These are phyloP conservation scores for Drosophila acutilabella DNA, from an alignment of 2,888 invertebrate genomes.

Conservation along the genomic window DNA sequence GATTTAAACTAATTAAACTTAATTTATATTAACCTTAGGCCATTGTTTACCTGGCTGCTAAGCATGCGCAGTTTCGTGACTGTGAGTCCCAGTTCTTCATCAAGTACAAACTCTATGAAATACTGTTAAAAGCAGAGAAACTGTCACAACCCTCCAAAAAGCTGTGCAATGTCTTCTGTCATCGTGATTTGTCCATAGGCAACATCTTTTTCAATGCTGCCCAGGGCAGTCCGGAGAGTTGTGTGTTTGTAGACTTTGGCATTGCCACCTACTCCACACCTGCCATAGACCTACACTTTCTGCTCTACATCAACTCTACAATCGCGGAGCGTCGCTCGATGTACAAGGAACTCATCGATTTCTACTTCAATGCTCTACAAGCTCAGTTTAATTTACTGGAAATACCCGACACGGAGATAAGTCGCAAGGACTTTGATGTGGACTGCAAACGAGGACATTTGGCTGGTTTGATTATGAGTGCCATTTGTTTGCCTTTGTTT, in stretches of 20 bases:
- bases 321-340: conserved; percentile 1
- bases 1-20: no score
- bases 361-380: conserved; percentile 16
- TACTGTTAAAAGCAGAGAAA: conserved; percentile 5
- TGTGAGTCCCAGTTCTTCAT: background rate
- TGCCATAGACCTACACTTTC: conserved; percentile 86
- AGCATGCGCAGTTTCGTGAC: conserved; percentile 4
- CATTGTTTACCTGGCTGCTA: conserved; percentile 5
- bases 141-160: conserved; percentile 1
- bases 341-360: conserved; percentile 2
- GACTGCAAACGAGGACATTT: conserved; percentile 17
- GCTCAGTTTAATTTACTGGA: background rate
- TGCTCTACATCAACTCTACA: conserved; percentile 83
- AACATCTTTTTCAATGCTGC: conserved; percentile 7
- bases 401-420: conserved; percentile 4
- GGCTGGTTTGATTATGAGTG: conserved; percentile 11
- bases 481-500: conserved; percentile 15
- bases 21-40: background rate
- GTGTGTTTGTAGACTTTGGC: conserved; percentile 22
- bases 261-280: conserved; percentile 85
- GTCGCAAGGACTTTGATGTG: conserved; percentile 1
- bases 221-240: background rate
- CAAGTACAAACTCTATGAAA: background rate
- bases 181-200: conserved; percentile 19
- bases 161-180: conserved; percentile 25